A percentile compares a stretch with the other conserved stretches of the same genome.
phyloP scores from a whole-genome alignment of 2,113 vertebrate species.

The Odobenus rosmarus region DNA sequence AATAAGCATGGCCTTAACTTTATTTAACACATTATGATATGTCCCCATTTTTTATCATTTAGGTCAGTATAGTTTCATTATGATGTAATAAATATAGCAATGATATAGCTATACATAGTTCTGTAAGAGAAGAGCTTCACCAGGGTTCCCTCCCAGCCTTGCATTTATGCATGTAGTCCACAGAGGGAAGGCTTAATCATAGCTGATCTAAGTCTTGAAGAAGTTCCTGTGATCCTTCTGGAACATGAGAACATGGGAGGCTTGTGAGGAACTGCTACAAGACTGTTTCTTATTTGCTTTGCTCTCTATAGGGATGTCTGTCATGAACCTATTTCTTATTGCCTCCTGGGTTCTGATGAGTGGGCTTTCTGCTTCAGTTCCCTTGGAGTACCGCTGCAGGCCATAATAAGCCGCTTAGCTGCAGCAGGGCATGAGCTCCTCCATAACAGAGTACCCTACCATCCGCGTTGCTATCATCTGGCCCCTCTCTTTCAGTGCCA shows the following conservation, averaged over 20 bases:
- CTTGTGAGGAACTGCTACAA: neutral
- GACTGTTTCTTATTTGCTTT: neutral
- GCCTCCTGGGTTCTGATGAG: neutral
- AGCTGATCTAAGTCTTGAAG: neutral
- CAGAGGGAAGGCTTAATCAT: neutral
- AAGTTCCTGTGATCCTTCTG: neutral
- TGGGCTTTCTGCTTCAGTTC: neutral
- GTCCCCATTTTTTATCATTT: neutral
- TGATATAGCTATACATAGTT: neutral
- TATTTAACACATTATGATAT: neutral
- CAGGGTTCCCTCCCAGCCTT: neutral
- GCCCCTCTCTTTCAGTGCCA: neutral
- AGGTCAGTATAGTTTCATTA: neutral
- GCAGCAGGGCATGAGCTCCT: neutral
- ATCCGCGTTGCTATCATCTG: neutral
- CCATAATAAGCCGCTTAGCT: neutral
- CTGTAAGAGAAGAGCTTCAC: neutral
- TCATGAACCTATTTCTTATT: neutral
- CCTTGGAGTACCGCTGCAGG: neutral
- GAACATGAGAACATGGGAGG: neutral
- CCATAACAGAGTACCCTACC: neutral
- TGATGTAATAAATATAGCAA: neutral
- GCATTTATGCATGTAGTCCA: no score
- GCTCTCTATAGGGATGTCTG: neutral
- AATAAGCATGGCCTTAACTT: neutral